These are phyloP conservation scores for Phalera bucephala DNA, from an alignment of 2,888 invertebrate genomes.

Conservation along the genomic window DNA sequence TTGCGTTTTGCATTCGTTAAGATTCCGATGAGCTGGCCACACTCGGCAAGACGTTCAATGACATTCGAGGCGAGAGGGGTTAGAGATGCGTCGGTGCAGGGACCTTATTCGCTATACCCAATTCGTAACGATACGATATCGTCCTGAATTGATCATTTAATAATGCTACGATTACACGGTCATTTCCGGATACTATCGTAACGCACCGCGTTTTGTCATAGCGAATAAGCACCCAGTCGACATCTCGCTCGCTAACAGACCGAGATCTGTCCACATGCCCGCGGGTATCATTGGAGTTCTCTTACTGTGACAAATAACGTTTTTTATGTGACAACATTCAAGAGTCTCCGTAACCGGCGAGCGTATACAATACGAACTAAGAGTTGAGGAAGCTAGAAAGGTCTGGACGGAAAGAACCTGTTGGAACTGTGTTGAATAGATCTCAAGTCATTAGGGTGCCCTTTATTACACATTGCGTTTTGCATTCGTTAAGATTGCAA, in stretches of 20 bases:
- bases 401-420: too few relatives aligned
- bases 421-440: too few relatives aligned
- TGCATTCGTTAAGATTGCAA: conserved; percentile 55
- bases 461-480: conserved; percentile 53
- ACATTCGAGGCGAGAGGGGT: conserved; percentile 51
- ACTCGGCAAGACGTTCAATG: conserved; percentile 65
- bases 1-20: conserved; percentile 57
- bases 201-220: too few relatives aligned
- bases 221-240: too few relatives aligned
- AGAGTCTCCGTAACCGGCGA: too few relatives aligned
- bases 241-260: conserved; percentile 69
- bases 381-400: too few relatives aligned
- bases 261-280: conserved; percentile 62
- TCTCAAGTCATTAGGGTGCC: conserved; percentile 46
- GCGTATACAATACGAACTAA: too few relatives aligned
- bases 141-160: too few relatives aligned
- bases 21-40: conserved; percentile 47
- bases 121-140: too few relatives aligned
- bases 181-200: too few relatives aligned
- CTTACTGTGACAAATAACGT: conserved; percentile 14
- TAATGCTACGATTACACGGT: too few relatives aligned
- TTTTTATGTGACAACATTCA: conserved; percentile 32
- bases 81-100: conserved; percentile 60
- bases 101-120: too few relatives aligned
- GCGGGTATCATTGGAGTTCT: conserved; percentile 21